These are phyloP conservation scores for Bovichtus diacanthus DNA, from an alignment of 2,797 vertebrate species.

Conservation along the genomic window DNA sequence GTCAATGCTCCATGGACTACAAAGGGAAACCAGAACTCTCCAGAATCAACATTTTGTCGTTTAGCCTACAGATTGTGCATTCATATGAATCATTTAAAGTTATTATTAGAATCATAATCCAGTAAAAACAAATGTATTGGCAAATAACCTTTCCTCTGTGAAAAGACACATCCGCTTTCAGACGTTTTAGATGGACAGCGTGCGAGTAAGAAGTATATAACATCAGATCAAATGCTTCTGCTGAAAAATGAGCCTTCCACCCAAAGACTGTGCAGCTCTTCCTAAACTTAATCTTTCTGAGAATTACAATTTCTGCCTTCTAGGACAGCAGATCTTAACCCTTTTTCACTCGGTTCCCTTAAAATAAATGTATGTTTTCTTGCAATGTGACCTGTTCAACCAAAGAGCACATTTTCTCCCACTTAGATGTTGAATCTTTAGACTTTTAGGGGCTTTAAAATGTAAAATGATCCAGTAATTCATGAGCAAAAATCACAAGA, in stretches of 20 bases:
- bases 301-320: neutral
- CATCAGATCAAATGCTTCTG: no score
- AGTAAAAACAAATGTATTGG: neutral
- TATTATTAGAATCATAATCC: neutral
- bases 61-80: no score
- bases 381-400: neutral
- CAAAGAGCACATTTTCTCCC: neutral
- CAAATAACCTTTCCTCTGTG: neutral
- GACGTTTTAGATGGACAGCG: neutral
- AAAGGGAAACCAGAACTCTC: no score
- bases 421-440: neutral
- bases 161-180: neutral
- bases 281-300: neutral
- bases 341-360: neutral
- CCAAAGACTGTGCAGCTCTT: neutral
- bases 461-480: neutral
- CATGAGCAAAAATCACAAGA: neutral
- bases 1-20: no score
- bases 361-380: neutral
- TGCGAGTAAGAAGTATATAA: neutral
- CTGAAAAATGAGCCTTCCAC: neutral
- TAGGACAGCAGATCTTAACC: neutral
- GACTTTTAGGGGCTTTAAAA: neutral
- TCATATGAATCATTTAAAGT: no score
- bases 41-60: no score